Base-by-base conservation (phyloP, 1,140 invertebrate genomes). In the Drusus annulatus region DNA sequence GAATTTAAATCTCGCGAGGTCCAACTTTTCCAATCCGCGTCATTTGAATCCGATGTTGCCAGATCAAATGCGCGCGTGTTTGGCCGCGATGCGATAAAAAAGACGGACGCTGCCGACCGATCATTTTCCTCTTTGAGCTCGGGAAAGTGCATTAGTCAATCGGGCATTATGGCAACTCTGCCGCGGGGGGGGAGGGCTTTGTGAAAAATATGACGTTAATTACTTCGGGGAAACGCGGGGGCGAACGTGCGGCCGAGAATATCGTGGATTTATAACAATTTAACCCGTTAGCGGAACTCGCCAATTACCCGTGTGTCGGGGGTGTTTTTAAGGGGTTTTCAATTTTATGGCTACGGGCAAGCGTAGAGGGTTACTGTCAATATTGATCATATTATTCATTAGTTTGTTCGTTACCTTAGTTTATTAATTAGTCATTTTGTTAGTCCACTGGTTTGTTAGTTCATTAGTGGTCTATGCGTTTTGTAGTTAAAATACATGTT, bases 131-230 rank as follows among this genome's bases (percentile, higher is more conserved):
- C 68, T 71, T 51, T 71, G 68, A 23, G 16, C 17, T 2, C 68
- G 21, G 56, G 13, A 71, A 52, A 71, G 68, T 51, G 68, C 68
- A 71, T 71, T 52, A 71, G 19, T 10, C 45, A 13, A 69, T 69
- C 36, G 36, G 10, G 3, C 68, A 71, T 71, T n/a, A 23, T 60
- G 56, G 28, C 21, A 28, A 23, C 13, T 7, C 21, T 28, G 62
- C 62, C 13, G 13, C 21, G 19, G 45, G 51, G 17, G 17, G 10
- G 19, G 68, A n/a, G 45, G 19, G 36, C 68, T 71, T 71, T 52
- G 68, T 52, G 10, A 71, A 71, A 71, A 71, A 71, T 71, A 71
- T 71, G 50, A 25, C 36, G 31, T 25, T 71, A 71, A 71, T 69
- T 51, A 69, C 65, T 69, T 50, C 10, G 17, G 68, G 68, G 68